Conservation (phyloP, 2,797 vertebrate genomes). For the Rhodeus uyekii region DNA sequence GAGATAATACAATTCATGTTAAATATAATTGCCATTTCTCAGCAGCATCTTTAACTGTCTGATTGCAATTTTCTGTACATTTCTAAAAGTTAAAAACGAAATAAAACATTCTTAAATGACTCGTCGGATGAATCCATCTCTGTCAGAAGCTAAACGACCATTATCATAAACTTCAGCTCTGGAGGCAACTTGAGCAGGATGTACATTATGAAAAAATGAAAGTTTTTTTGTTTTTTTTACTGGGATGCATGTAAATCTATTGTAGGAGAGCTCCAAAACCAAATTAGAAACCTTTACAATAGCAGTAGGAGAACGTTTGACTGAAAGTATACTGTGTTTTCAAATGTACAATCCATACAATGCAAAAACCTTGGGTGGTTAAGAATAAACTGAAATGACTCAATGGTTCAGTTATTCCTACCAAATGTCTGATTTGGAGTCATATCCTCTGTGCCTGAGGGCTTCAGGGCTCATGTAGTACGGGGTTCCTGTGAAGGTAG, state of each 20-base stretch:
- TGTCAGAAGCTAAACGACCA: too few relatives aligned
- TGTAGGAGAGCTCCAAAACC: neutral
- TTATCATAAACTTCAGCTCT: too few relatives aligned
- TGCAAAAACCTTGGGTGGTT: neutral
- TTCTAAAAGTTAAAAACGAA: conserved; percentile 34
- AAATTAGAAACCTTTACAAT: neutral
- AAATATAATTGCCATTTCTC: neutral
- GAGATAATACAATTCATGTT: neutral
- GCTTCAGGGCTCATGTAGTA: conserved; percentile 90
- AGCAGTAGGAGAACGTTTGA: neutral
- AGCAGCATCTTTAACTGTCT: neutral
- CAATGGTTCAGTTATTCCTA: conserved; percentile 61
- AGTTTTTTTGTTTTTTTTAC: too few relatives aligned
- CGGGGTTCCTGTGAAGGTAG: conserved; percentile 85
- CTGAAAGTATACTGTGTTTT: neutral
- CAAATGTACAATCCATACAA: neutral
- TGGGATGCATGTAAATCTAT: neutral
- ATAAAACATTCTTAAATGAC: too few relatives aligned
- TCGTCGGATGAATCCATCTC: too few relatives aligned
- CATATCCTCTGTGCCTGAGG: conserved; percentile 82
- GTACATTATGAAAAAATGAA: too few relatives aligned
- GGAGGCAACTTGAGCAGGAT: too few relatives aligned
- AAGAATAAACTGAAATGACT: neutral
- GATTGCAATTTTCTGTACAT: conserved; percentile 12
- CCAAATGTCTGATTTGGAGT: conserved; percentile 90